Evolutionary conservation across 2,888 invertebrate species (phyloP).

Genomic region (Anorthoa munda): DNA sequence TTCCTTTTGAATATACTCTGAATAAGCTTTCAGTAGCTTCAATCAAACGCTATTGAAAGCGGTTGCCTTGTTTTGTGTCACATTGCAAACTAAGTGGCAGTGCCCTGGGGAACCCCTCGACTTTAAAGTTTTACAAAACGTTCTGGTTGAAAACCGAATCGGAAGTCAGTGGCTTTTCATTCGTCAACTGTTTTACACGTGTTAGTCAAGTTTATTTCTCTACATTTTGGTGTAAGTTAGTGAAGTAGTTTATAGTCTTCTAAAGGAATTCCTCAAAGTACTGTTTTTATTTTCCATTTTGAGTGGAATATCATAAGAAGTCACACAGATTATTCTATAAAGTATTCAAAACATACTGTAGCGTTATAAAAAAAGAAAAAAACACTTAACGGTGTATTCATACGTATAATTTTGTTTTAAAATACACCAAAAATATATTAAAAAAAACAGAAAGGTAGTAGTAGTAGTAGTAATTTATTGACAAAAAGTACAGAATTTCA

Average conservation of each 20-base stretch:
- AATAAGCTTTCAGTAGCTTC: constrained; percentile 22
- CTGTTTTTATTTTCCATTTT: neutral
- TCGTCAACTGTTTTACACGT: neutral
- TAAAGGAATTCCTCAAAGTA: no score
- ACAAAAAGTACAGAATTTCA: no score
- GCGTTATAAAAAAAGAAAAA: no score
- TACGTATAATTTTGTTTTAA: no score
- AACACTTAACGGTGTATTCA: no score
- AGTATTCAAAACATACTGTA: no score
- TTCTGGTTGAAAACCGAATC: neutral
- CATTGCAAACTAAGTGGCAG: neutral
- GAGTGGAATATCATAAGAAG: neutral
- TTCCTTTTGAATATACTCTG: constrained; percentile 20
- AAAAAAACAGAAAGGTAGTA: no score
- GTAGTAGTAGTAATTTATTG: no score
- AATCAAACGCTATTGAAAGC: constrained; percentile 14
- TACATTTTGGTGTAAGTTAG: neutral
- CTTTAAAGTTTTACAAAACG: neutral
- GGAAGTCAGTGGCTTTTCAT: neutral
- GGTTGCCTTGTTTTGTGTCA: neutral
- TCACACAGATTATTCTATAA: no score
- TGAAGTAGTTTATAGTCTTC: no score
- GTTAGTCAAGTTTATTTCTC: neutral
- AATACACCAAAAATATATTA: no score
- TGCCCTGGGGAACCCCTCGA: neutral